Conservation (phyloP, 2,113 vertebrate genomes). For the Sarotherodon lohbergeri region DNA sequence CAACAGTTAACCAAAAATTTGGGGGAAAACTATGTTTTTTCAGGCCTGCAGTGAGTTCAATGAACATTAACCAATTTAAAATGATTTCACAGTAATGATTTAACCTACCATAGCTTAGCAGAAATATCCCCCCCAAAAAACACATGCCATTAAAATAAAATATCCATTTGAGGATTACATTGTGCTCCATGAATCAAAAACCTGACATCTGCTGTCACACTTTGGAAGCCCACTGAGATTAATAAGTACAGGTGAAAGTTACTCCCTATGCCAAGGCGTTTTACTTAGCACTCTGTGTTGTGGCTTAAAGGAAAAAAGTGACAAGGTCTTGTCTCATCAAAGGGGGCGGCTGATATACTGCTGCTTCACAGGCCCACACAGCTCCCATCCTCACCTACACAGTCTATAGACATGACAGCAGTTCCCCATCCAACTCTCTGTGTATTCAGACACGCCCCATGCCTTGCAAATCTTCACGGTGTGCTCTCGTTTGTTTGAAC, state of each 20-base stretch:
- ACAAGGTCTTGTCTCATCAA: not conserved
- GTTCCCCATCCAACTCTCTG: not conserved
- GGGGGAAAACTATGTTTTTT: not conserved
- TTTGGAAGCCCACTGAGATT: not conserved
- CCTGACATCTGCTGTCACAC: not conserved
- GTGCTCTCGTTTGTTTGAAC: not conserved
- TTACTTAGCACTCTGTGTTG: not conserved
- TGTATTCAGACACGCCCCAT: not conserved
- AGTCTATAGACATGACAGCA: not conserved
- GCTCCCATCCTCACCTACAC: not conserved
- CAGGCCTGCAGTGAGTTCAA: not conserved
- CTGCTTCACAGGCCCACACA: slow-evolving; percentile 22
- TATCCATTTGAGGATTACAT: not conserved
- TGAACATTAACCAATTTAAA: not conserved
- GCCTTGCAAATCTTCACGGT: not conserved
- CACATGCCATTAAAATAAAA: not conserved
- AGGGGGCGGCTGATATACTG: not conserved
- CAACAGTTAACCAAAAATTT: not conserved
- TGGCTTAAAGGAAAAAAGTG: not conserved
- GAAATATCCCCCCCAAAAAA: not conserved
- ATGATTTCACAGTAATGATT: not conserved
- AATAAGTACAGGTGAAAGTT: not conserved
- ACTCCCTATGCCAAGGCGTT: not conserved
- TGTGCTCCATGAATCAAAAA: not conserved
- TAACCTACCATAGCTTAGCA: not conserved